phyloP scores from a whole-genome alignment of 2,888 invertebrate genomes.

The Eilema caniola region DNA sequence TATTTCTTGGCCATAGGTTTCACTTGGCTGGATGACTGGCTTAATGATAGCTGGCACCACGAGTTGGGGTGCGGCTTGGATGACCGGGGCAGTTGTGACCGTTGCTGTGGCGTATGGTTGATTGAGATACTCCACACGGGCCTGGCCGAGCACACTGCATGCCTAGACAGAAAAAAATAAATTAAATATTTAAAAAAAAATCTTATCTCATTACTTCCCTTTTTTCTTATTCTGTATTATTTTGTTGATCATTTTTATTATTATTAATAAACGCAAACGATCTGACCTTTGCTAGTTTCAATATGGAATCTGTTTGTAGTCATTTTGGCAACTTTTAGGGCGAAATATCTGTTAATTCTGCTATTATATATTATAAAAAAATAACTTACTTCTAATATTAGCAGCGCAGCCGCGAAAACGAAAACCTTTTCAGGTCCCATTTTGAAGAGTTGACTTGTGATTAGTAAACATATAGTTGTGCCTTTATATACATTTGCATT shows the following conservation, averaged over 20 bases:
- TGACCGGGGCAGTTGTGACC: conserved; percentile 25
- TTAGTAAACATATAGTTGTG: conserved; percentile 48
- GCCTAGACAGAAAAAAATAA: neutral
- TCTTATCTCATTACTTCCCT: neutral
- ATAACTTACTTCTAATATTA: conserved; percentile 52
- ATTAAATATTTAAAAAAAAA: neutral
- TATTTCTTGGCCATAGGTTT: conserved; percentile 37
- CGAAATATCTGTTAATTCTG: neutral
- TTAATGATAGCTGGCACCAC: conserved; percentile 68
- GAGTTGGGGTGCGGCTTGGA: conserved; percentile 55
- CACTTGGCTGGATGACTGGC: conserved; percentile 54
- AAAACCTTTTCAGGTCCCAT: conserved; percentile 63
- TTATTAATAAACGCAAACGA: too few species aligned
- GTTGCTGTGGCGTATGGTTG: conserved; percentile 34
- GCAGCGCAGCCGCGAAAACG: conserved; percentile 43
- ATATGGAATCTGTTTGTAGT: too few species aligned
- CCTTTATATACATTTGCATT: conserved; percentile 71
- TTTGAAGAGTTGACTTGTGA: conserved; percentile 60
- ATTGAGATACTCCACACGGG: conserved; percentile 38
- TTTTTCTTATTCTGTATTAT: too few species aligned
- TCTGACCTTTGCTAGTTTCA: too few species aligned
- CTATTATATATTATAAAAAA: neutral
- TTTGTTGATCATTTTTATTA: too few species aligned
- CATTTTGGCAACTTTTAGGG: too few species aligned
- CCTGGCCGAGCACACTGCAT: conserved; percentile 34